Conservation (phyloP, 2,797 vertebrate species). For the Bufotes viridis region DNA sequence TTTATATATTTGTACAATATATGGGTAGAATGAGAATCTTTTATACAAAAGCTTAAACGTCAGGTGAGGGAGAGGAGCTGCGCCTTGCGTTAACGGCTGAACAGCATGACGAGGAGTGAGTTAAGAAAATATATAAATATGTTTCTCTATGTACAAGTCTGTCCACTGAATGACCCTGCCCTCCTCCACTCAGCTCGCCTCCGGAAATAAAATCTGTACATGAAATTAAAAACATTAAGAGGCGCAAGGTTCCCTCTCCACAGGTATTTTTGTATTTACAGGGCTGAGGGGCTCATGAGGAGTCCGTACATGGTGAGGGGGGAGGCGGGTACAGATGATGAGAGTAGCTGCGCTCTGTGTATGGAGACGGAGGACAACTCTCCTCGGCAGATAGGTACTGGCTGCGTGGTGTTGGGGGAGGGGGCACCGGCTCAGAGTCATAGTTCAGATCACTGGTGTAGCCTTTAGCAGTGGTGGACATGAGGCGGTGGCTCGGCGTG, state of each 20-base stretch:
- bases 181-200: constrained; percentile 70
- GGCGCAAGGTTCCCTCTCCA: constrained; percentile 19
- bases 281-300: constrained; percentile 81
- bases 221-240: constrained; percentile 65
- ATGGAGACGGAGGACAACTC: constrained; percentile 95
- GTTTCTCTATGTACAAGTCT: constrained; percentile 78
- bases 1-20: constrained; percentile 85
- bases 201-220: constrained; percentile 72
- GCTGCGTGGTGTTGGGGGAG: constrained; percentile 92
- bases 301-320: constrained; percentile 96
- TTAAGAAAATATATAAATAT: constrained; percentile 99
- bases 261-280: neutral
- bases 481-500: constrained; percentile 85
- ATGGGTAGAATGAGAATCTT: constrained; percentile 75
- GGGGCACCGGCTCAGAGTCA: constrained; percentile 95
- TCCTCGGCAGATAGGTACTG: constrained; percentile 97
- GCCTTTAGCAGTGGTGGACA: constrained; percentile 79
- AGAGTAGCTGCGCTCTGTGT: constrained; percentile 94
- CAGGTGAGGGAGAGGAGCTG: neutral
- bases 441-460: constrained; percentile 96
- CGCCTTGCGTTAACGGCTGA: constrained; percentile 33
- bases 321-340: constrained; percentile 97
- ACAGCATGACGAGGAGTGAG: constrained; percentile 78
- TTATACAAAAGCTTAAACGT: constrained; percentile 85
- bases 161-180: constrained; percentile 70